phyloP scores from a whole-genome alignment of 2,113 vertebrate genomes.

The Riparia riparia region DNA sequence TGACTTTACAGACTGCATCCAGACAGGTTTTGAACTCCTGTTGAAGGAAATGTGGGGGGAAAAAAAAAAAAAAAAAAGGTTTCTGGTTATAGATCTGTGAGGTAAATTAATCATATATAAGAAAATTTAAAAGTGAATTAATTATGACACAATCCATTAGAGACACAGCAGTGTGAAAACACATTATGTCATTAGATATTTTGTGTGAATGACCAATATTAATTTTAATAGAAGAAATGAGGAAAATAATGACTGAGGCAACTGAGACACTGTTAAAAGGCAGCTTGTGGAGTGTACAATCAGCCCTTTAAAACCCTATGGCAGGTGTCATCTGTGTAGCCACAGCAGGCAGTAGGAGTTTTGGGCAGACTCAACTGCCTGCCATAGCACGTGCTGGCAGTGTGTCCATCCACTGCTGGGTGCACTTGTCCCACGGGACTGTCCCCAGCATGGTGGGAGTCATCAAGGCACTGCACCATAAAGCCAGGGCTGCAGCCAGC shows the following conservation, averaged over 20 bases:
- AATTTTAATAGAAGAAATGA: background rate
- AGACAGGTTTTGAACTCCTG: background rate
- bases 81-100: background rate
- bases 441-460: background rate
- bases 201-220: background rate
- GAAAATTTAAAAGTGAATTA: background rate
- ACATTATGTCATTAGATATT: background rate
- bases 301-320: background rate
- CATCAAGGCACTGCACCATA: accelerated
- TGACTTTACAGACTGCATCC: background rate
- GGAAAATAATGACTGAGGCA: background rate
- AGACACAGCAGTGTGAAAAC: background rate
- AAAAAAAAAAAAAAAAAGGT: background rate
- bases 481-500: background rate
- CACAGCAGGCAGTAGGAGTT: background rate
- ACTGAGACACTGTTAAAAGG: background rate
- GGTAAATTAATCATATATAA: background rate
- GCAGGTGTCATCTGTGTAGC: background rate
- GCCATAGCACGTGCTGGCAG: background rate
- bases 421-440: background rate
- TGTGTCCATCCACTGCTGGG: background rate
- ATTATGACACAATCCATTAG: background rate
- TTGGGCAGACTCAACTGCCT: background rate
- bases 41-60: background rate
- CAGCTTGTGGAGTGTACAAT: background rate